Percentiles rank a stretch among this genome's conserved stretches.
These are phyloP conservation scores for Eremophila alpestris DNA, from an alignment of 2,797 vertebrate species.

Conservation along the genomic window DNA sequence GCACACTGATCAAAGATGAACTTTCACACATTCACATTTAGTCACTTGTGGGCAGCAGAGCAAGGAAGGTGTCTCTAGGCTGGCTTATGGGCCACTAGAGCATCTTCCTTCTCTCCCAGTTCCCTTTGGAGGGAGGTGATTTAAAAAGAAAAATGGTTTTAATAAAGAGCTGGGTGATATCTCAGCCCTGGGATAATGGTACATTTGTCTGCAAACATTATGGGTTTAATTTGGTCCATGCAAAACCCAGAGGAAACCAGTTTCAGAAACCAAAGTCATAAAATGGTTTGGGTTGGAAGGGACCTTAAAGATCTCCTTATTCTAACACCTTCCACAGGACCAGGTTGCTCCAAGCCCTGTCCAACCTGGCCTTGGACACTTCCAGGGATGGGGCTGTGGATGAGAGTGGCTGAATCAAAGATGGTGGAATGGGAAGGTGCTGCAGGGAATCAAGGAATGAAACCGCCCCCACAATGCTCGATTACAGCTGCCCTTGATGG, in stretches of 20 bases:
- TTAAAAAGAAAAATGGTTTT: slow-evolving; percentile 50
- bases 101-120: background rate
- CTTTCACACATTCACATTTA: background rate
- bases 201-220: slow-evolving; percentile 31
- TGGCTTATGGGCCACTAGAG: background rate
- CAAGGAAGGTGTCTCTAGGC: background rate
- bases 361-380: background rate
- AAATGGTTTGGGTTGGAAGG: background rate
- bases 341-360: background rate
- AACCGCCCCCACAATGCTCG: background rate
- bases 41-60: background rate
- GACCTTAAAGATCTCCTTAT: background rate
- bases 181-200: background rate
- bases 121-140: background rate
- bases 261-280: background rate
- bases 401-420: background rate
- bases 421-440: background rate
- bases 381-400: background rate
- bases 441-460: background rate
- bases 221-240: slow-evolving; percentile 30
- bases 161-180: slow-evolving; percentile 32
- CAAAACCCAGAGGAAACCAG: background rate
- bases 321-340: background rate
- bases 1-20: background rate
- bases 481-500: background rate